Evolutionary conservation across 2,888 invertebrate species (phyloP).

Genomic region (Noctua comes): DNA sequence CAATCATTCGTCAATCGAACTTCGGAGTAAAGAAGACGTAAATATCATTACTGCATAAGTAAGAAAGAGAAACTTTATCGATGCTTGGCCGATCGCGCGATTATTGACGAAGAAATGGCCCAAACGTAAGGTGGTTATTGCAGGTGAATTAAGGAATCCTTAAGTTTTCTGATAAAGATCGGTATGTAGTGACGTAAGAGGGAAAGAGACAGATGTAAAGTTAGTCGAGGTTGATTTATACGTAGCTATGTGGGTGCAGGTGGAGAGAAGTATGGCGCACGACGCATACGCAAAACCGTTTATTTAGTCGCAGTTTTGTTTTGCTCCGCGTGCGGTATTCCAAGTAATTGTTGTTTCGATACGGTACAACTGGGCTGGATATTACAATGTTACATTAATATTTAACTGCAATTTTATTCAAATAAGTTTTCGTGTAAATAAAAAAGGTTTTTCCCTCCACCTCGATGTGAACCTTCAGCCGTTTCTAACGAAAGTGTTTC

Average conservation of each 20-base stretch:
- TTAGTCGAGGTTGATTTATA: conserved; percentile 74
- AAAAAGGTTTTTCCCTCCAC: neutral
- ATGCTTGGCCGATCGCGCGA: conserved; percentile 73
- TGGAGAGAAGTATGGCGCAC: conserved; percentile 78
- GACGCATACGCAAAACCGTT: conserved; percentile 77
- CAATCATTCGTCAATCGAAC: conserved; percentile 87
- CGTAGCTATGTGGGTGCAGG: conserved; percentile 65
- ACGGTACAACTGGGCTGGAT: conserved; percentile 74
- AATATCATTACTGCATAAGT: conserved; percentile 71
- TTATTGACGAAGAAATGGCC: conserved; percentile 81
- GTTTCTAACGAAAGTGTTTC: conserved; percentile 4
- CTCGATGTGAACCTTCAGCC: neutral
- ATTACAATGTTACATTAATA: conserved; percentile 71
- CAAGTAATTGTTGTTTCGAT: conserved; percentile 83
- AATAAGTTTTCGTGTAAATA: conserved; percentile 36
- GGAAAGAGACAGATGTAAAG: conserved; percentile 77
- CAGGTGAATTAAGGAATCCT: conserved; percentile 76
- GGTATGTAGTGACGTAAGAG: conserved; percentile 70
- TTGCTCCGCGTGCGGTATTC: conserved; percentile 78
- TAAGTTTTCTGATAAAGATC: conserved; percentile 73
- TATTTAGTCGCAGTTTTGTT: conserved; percentile 81
- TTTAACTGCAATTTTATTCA: conserved; percentile 68
- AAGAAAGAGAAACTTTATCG: conserved; percentile 78
- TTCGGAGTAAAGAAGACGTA: conserved; percentile 81
- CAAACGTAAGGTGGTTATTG: conserved; percentile 81